Percentiles rank a stretch among this genome's conserved stretches.
phyloP scores from a whole-genome alignment of 2,113 vertebrate species.

The Azemiops feae region DNA sequence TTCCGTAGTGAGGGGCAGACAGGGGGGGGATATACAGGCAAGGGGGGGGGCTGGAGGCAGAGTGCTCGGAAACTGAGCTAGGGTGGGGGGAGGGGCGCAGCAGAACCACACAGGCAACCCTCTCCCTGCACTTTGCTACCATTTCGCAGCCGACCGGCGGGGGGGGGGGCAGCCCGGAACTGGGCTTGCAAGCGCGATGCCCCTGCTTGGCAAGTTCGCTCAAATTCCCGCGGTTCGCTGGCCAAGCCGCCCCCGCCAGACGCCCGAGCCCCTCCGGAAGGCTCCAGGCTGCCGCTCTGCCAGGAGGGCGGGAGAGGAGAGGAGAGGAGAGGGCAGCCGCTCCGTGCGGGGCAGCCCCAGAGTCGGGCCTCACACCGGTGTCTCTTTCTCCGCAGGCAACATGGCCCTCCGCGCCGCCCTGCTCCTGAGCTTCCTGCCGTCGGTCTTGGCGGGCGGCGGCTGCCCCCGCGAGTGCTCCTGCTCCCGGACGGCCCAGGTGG shows the following conservation, averaged over 20 bases:
- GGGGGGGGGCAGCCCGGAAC: background rate
- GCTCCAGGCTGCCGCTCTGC: background rate
- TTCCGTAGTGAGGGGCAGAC: background rate
- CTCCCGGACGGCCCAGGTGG: slow-evolving; percentile 67
- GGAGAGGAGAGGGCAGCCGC: background rate
- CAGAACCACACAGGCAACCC: background rate
- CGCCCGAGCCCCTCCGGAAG: background rate
- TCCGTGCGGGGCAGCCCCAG: background rate
- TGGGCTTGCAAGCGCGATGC: background rate
- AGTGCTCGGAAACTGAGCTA: background rate
- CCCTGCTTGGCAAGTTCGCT: no score
- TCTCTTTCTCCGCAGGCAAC: slow-evolving; percentile 50
- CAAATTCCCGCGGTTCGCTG: no score
- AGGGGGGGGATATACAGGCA: background rate
- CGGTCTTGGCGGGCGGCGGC: slow-evolving; percentile 10
- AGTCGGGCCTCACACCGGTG: fast-evolving
- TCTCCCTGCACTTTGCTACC: background rate
- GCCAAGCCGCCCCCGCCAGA: background rate
- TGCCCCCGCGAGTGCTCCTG: slow-evolving; percentile 74
- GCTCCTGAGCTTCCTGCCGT: slow-evolving; percentile 56
- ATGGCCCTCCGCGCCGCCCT: slow-evolving; percentile 63
- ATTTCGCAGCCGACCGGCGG: background rate
- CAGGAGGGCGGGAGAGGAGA: background rate
- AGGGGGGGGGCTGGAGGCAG: background rate
- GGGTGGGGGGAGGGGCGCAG: background rate